A percentile compares a stretch with the other conserved stretches of the same genome.
Conservation (phyloP, 2,113 vertebrate genomes). For the Marmota monax region DNA sequence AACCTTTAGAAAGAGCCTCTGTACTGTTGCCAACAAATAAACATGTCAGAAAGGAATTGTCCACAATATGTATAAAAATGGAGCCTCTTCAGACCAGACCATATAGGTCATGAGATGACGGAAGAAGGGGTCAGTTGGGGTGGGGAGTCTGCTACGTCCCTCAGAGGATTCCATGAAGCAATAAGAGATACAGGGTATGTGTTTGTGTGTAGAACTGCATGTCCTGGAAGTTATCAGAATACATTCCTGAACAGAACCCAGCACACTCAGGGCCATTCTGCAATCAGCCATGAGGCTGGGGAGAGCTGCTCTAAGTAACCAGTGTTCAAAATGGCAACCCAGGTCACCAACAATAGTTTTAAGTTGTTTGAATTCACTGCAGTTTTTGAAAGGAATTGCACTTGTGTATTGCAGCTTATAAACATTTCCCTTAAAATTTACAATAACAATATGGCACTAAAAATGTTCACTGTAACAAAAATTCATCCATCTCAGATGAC, state of each 20-base stretch:
- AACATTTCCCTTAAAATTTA: conserved; percentile 11
- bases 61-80: neutral
- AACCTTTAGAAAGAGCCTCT: neutral
- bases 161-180: neutral
- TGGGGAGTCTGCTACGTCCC: neutral
- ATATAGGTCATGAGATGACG: neutral
- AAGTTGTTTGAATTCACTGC: conserved; percentile 20
- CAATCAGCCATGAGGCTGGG: neutral
- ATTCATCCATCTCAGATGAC: neutral
- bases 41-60: neutral
- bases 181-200: neutral
- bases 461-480: neutral
- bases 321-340: neutral
- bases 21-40: neutral
- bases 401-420: neutral
- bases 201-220: neutral
- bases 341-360: neutral
- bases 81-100: neutral
- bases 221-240: neutral
- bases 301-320: neutral
- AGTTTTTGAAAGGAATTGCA: neutral
- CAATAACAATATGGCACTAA: neutral
- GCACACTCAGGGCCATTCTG: neutral
- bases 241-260: neutral
- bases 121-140: neutral